Evolutionary conservation across 2,888 invertebrate species (phyloP), one percentile per base, ranked within the genome.

Genomic region (Drosophila suboccidentalis): DNA sequence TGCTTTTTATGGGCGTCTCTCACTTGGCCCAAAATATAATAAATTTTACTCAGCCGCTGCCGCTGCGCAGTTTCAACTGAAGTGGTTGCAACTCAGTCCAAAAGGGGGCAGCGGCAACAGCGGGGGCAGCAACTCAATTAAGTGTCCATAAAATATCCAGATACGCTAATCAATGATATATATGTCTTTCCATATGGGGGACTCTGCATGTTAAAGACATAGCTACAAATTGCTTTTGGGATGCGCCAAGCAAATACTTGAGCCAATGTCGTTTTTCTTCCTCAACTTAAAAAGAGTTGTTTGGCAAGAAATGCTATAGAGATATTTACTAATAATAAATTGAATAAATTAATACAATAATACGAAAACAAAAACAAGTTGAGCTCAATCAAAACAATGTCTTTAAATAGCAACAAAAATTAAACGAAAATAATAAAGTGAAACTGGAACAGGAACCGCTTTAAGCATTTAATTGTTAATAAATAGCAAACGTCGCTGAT

Each of bases 41-140:
- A 84, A 86, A 86, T 88, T 88, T 75, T 87, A 88, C 88, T 86
- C 81, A 88, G 78, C 87, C n/a, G n/a, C n/a, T n/a, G n/a, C n/a
- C n/a, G n/a, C n/a, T n/a, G n/a, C 49, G 71, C 72, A 78, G 70
- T 65, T 65, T 73, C 46, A 67, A 73, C 59, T 71, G 64, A 83
- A 80, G 80, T 80, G 75, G 75, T 57, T 67, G 46, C 53, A 44
- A 43, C 65, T 57, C 39, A 55, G 62, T 53, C 44, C 13, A 13
- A 29, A 47, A 36, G 47, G 39, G 38, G 19, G 26, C 17, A 26
- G 58, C 10, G 44, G 22, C 34, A 44, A 29, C 13, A 4, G 41
- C 19, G 46, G 46, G 46, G 55, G 50, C 77, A 68, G 87, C 87
- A 88, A 84, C 87, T 88, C 86, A 86, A 86, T 86, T 86, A 86